Percentiles rank a stretch among this genome's conserved stretches.
Conservation (phyloP, 2,113 vertebrate genomes). For the Malurus melanocephalus region DNA sequence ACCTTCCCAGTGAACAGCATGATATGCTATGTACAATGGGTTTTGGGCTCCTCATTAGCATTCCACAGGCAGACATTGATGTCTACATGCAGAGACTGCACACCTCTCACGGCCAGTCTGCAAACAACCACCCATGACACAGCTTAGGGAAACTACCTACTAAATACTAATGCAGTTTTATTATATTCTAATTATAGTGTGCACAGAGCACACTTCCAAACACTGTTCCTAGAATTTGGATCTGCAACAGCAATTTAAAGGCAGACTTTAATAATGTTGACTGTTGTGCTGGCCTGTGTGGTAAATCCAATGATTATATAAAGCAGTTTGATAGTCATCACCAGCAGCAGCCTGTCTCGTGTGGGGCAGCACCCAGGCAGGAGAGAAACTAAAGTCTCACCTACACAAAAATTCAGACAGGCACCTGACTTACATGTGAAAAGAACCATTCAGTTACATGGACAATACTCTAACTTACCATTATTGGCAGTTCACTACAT, state of each 20-base stretch:
- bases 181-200: neutral
- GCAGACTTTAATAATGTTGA: neutral
- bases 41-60: neutral
- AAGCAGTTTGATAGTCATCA: neutral
- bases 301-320: neutral
- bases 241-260: neutral
- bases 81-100: neutral
- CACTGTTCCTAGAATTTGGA: neutral
- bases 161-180: neutral
- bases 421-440: neutral
- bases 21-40: neutral
- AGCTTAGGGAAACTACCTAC: neutral
- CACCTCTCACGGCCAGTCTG: neutral
- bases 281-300: neutral
- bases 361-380: neutral
- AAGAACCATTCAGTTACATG: neutral
- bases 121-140: neutral
- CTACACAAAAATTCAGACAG: neutral
- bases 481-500: slow-evolving; percentile 79
- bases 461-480: slow-evolving; percentile 71
- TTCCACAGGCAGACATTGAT: neutral
- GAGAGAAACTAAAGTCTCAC: neutral
- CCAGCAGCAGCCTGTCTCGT: neutral
- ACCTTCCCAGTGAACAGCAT: neutral
- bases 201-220: neutral